These are phyloP conservation scores for Ctenopoma multispine DNA, from an alignment of 2,797 vertebrate genomes.

Conservation along the genomic window DNA sequence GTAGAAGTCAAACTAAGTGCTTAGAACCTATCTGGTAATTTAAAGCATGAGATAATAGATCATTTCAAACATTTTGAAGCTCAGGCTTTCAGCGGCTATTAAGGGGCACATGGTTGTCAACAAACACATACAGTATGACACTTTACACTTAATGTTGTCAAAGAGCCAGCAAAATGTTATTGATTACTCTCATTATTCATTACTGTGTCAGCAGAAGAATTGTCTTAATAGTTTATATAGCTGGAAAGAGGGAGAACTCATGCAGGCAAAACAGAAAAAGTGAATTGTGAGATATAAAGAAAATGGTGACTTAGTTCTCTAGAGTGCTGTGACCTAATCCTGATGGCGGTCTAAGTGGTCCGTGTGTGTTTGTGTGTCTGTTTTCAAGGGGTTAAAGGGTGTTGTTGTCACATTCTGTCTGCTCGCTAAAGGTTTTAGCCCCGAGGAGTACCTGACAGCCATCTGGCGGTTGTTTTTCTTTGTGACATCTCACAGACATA, in stretches of 20 bases:
- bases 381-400: conserved; percentile 1
- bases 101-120: too few relatives aligned
- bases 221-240: background rate
- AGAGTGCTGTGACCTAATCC: conserved; percentile 13
- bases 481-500: conserved; percentile 9
- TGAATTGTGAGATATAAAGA: conserved; percentile 12
- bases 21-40: too few relatives aligned
- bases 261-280: background rate
- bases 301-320: conserved; percentile 1
- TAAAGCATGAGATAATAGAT: too few relatives aligned
- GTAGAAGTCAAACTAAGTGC: too few relatives aligned
- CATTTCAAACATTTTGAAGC: too few relatives aligned
- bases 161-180: background rate
- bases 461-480: conserved; percentile 51
- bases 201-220: background rate
- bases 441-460: conserved; percentile 62
- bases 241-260: background rate
- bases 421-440: conserved; percentile 45
- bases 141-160: too few relatives aligned
- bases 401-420: conserved; percentile 56
- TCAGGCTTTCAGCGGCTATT: too few relatives aligned
- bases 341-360: conserved; percentile 23
- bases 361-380: background rate
- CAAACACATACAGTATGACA: background rate
- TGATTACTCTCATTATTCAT: background rate